phyloP scores from a whole-genome alignment of 2,797 vertebrate species.

The Peromyscus nudipes region DNA sequence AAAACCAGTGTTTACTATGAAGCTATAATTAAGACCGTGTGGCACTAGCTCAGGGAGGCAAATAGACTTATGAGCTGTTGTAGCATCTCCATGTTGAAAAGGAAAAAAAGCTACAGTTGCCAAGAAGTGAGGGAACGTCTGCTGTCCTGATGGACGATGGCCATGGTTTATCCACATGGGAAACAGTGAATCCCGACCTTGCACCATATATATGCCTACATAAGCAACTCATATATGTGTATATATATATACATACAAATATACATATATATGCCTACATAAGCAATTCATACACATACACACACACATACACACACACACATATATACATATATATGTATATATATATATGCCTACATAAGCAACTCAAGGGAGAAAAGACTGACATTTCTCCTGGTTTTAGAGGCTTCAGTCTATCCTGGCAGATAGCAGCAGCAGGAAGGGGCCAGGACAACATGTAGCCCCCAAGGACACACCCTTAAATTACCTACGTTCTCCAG shows the following conservation, averaged over 20 bases:
- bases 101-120: not conserved
- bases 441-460: not conserved
- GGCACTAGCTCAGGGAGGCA: not conserved
- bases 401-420: not conserved
- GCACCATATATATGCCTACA: not conserved
- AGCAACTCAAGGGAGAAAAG: not conserved
- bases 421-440: not conserved
- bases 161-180: not conserved
- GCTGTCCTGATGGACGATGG: not conserved
- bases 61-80: not conserved
- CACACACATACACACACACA: not conserved
- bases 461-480: not conserved
- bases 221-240: too few relatives aligned
- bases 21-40: not conserved
- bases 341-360: not conserved
- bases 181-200: not conserved
- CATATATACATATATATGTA: too few relatives aligned
- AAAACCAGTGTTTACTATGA: not conserved
- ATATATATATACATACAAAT: too few relatives aligned
- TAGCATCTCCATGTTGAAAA: not conserved
- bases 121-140: not conserved
- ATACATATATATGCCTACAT: too few relatives aligned
- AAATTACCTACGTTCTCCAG: not conserved
- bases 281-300: too few relatives aligned
- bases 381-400: not conserved